These are phyloP conservation scores for Ephestia elutella DNA, from an alignment of 1,140 invertebrate genomes.

Conservation along the genomic window DNA sequence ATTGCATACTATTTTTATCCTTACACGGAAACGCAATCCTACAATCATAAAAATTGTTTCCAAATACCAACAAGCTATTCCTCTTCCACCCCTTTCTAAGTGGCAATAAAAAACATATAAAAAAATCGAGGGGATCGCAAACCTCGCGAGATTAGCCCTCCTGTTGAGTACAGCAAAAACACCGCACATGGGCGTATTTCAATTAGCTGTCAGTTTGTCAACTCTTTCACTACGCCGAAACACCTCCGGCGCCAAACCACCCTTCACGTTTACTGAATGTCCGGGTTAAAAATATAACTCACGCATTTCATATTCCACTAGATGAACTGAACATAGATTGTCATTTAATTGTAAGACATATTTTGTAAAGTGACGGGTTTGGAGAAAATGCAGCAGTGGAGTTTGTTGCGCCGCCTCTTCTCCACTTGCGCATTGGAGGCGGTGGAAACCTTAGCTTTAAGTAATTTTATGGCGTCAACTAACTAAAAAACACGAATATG, in stretches of 20 bases:
- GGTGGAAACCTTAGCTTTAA: too few species aligned
- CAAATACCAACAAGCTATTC: constrained; percentile 30
- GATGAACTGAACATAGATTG: too few species aligned
- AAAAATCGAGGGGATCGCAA: constrained; percentile 40
- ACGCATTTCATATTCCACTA: neutral
- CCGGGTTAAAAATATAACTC: neutral
- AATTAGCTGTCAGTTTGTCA: constrained; percentile 71
- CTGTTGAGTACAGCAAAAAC: constrained; percentile 53
- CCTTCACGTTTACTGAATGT: constrained; percentile 4
- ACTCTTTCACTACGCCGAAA: constrained; percentile 39
- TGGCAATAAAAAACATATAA: constrained; percentile 24
- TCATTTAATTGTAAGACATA: too few species aligned
- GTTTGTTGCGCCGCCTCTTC: too few species aligned
- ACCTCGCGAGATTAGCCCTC: constrained; percentile 59
- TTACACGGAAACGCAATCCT: neutral
- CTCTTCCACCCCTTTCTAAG: constrained; percentile 31
- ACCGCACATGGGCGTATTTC: constrained; percentile 66
- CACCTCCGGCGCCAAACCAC: constrained; percentile 18
- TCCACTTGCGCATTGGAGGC: too few species aligned
- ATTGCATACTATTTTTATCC: neutral
- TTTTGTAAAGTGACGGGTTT: too few species aligned
- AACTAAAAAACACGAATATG: too few species aligned
- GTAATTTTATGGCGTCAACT: too few species aligned
- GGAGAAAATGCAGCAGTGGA: too few species aligned
- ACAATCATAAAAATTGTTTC: constrained; percentile 27